Evolutionary conservation across 2,797 vertebrate species (phyloP), one percentile per base, ranked within the genome.

Genomic region (Scolopax rusticola): DNA sequence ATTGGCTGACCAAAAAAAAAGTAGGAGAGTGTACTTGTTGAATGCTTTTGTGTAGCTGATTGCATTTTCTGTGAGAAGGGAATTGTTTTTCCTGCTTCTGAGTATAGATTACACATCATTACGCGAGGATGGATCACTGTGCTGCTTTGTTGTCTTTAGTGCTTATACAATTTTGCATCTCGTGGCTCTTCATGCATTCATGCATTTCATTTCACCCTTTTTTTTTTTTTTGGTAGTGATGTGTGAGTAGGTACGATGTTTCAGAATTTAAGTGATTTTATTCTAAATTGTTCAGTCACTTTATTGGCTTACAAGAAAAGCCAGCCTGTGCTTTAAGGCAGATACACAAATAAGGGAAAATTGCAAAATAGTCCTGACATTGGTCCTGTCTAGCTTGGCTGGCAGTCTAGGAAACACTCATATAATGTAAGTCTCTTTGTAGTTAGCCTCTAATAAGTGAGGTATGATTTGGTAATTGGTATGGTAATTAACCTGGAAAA

Each of bases 401-500:
- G 45, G 69, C 76, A 60, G 73, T 68, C 67, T 67, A 20, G 20
- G 27, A 69, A 88, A 69, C 51, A n/a, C 50, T 93, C 12, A 1
- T 50, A 69, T 75, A 90, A 51, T 76, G 51, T 28, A 82, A 68
- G 59, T 79, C 8, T 45, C 25, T 77, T 85, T 89, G 56, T 80
- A 89, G 71, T 45, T 93, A 59, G 54, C 33, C 51, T 74, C 18
- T 93, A 88, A 67, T 33, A 73, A 67, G 41, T 71, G 84, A 80
- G 71, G 50, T 83, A 94, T 88, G 80, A 71, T 85, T 92, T 91
- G 68, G 79, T 93, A 94, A 94, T 94, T 95, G 87, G 60, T 95
- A 94, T 96, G 94, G 84, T 97, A 96, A 93, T 95, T 95, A 97
- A 95, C 81, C 71, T 91, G 87, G 71, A 94, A 96, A 83, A 80